A percentile compares a stretch with the other conserved stretches of the same genome.
These are phyloP conservation scores for Strix uralensis DNA, from an alignment of 2,113 vertebrate species.

Conservation along the genomic window DNA sequence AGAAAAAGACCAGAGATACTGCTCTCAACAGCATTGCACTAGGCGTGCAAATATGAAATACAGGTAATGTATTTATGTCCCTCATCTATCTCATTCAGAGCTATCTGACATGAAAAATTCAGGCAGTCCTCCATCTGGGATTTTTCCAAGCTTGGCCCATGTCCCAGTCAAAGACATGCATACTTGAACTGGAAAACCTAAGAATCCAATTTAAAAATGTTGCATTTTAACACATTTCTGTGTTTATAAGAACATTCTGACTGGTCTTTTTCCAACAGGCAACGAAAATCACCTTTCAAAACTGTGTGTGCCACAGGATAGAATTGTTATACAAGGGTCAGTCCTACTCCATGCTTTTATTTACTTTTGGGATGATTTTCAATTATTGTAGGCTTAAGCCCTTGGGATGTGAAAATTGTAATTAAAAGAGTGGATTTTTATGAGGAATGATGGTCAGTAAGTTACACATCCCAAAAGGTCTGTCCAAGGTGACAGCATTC, in stretches of 20 bases:
- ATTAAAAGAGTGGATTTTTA: background rate
- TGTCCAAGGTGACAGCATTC: background rate
- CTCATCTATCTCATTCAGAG: background rate
- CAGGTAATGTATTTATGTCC: background rate
- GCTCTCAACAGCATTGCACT: background rate
- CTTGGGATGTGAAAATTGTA: background rate
- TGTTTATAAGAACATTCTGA: background rate
- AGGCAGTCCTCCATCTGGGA: background rate
- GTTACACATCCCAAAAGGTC: background rate
- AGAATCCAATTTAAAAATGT: background rate
- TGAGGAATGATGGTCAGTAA: background rate
- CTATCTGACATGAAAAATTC: background rate
- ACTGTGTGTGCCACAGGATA: background rate
- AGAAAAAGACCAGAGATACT: background rate
- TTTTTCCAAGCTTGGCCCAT: background rate
- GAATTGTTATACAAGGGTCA: background rate
- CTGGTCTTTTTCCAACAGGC: background rate
- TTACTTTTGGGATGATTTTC: background rate
- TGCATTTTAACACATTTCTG: background rate
- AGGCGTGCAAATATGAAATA: background rate
- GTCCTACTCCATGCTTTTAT: background rate
- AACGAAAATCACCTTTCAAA: background rate
- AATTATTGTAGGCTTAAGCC: background rate
- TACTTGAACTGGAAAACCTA: background rate
- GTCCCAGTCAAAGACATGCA: background rate